phyloP scores from a whole-genome alignment of 2,797 vertebrate genomes.

The Myoxocephalus aenaeus region DNA sequence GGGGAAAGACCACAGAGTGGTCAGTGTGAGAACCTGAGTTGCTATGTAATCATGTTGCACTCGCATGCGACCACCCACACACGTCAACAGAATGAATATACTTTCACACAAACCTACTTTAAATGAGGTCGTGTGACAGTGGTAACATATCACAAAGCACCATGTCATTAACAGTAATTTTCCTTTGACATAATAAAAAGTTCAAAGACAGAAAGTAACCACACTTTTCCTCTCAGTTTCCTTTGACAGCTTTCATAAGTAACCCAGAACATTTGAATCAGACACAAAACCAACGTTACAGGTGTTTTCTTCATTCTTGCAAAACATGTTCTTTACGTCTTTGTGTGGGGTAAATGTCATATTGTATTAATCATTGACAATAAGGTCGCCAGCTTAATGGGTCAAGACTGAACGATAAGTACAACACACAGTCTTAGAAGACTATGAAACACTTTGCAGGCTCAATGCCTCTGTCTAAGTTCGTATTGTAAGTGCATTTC shows the following conservation, averaged over 20 bases:
- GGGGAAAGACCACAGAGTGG: conserved; percentile 68
- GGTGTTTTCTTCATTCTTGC: conserved; percentile 38
- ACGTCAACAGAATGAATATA: conserved; percentile 40
- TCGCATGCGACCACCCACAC: conserved; percentile 56
- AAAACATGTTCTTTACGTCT: conserved; percentile 9
- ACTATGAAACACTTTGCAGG: background rate
- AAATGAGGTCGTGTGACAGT: conserved; percentile 62
- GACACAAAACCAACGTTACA: conserved; percentile 20
- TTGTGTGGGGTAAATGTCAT: conserved; percentile 45
- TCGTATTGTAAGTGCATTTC: background rate
- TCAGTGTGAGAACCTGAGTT: conserved; percentile 48
- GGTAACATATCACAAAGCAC: conserved; percentile 44
- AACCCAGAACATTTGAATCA: conserved; percentile 64
- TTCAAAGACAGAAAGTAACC: conserved; percentile 66
- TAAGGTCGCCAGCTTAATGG: background rate
- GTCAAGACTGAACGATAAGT: background rate
- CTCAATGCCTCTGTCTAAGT: background rate
- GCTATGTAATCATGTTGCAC: conserved; percentile 60
- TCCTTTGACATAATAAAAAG: conserved; percentile 67
- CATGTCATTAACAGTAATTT: conserved; percentile 63
- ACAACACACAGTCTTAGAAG: background rate
- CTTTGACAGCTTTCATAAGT: conserved; percentile 57
- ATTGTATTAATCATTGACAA: conserved; percentile 30
- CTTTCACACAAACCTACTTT: conserved; percentile 35
- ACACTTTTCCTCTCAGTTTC: conserved; percentile 70